These are phyloP conservation scores for Chloropsis cyanopogon DNA, from an alignment of 2,113 vertebrate genomes.

Conservation along the genomic window DNA sequence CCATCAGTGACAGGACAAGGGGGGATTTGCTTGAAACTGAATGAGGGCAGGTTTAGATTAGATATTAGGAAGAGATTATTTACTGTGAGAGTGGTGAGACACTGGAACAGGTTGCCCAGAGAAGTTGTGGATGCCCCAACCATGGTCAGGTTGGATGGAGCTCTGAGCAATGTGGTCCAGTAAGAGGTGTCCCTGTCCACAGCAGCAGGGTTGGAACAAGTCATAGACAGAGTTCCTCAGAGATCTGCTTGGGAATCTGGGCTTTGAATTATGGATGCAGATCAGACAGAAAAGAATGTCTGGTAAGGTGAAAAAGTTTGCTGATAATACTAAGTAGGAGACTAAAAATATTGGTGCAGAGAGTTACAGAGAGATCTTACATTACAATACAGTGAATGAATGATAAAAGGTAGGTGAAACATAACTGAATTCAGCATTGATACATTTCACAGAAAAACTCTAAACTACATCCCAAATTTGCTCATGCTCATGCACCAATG, in stretches of 20 bases:
- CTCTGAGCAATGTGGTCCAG: neutral
- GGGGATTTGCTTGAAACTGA: neutral
- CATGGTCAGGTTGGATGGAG: neutral
- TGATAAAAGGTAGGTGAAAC: neutral
- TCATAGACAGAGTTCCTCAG: neutral
- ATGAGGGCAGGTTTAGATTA: neutral
- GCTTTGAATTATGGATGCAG: neutral
- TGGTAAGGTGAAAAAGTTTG: neutral
- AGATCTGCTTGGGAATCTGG: neutral
- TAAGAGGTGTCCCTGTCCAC: neutral
- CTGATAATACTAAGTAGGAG: neutral
- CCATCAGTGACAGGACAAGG: neutral
- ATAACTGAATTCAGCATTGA: neutral
- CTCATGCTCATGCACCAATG: neutral
- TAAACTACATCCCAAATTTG: neutral
- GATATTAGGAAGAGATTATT: neutral
- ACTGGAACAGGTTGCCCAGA: neutral
- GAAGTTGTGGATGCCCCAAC: neutral
- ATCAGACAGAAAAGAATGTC: neutral
- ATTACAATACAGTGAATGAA: neutral
- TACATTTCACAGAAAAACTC: neutral
- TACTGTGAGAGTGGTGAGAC: neutral
- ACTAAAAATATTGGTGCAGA: neutral
- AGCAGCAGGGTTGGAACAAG: neutral
- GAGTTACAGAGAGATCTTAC: neutral